Conservation (phyloP, 2,113 vertebrate genomes). For the Elephas maximus region DNA sequence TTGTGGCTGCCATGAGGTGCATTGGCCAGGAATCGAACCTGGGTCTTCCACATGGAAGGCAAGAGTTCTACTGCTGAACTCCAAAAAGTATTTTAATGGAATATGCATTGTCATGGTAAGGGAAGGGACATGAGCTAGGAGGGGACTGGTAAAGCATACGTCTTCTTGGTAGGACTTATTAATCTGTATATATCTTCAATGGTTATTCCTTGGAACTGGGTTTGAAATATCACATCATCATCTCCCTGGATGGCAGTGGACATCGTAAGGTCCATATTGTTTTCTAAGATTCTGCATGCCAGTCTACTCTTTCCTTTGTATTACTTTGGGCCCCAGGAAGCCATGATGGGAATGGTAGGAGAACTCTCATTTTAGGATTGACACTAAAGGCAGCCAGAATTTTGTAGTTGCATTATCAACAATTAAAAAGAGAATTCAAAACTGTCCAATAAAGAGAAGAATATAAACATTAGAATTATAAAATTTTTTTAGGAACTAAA, state of each 20-base stretch:
- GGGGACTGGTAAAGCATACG: neutral
- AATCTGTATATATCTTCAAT: neutral
- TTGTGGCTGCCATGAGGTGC: neutral
- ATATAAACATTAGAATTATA: neutral
- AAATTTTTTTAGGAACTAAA: neutral
- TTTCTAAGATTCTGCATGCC: neutral
- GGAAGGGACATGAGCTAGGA: fast-evolving
- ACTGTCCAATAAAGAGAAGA: neutral
- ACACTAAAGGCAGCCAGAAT: neutral
- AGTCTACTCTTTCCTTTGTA: neutral
- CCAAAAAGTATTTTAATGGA: neutral
- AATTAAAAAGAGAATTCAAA: neutral
- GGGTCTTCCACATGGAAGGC: neutral
- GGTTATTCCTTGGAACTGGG: neutral
- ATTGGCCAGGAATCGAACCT: neutral
- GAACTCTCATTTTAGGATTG: neutral
- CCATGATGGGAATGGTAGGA: neutral
- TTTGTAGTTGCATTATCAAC: neutral
- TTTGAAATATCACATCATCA: neutral
- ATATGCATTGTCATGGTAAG: neutral
- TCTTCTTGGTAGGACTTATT: neutral
- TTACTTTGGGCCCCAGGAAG: neutral
- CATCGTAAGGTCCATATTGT: neutral
- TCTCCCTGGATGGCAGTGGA: neutral
- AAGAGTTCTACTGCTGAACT: neutral